Evolutionary conservation across 2,888 invertebrate species (phyloP).

Genomic region (Cerastoderma edule): DNA sequence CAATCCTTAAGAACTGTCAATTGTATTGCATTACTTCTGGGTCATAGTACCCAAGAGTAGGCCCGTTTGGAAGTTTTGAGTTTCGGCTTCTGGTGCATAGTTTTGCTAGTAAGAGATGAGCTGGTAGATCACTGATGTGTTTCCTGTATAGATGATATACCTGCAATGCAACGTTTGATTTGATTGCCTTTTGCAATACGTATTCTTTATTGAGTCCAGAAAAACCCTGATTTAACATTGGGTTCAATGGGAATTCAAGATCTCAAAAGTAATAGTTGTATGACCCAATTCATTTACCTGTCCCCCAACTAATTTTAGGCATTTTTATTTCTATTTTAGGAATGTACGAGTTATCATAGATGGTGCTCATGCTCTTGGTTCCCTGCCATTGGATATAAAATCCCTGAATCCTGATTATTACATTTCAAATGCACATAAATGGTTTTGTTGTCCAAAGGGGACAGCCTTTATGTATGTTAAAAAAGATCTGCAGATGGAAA

Average conservation of each 20-base stretch:
- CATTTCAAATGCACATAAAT: conserved; percentile 82
- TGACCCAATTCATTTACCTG: background rate
- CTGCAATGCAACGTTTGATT: too few relatives aligned
- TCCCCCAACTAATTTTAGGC: too few relatives aligned
- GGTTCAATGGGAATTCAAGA: background rate
- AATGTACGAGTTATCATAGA: conserved; percentile 79
- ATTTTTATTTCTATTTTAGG: conserved; percentile 38
- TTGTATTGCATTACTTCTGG: too few relatives aligned
- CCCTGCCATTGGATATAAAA: conserved; percentile 68
- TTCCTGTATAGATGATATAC: too few relatives aligned
- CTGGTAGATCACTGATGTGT: too few relatives aligned
- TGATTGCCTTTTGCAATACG: too few relatives aligned
- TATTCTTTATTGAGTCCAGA: too few relatives aligned
- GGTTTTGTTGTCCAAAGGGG: conserved; percentile 82
- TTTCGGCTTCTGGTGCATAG: too few relatives aligned
- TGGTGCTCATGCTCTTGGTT: conserved; percentile 82
- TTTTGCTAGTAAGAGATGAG: too few relatives aligned
- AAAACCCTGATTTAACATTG: background rate
- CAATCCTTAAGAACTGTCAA: too few relatives aligned
- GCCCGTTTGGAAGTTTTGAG: too few relatives aligned
- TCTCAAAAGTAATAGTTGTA: background rate
- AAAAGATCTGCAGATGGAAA: conserved; percentile 66
- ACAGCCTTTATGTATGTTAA: conserved; percentile 80
- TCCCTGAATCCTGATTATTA: conserved; percentile 80
- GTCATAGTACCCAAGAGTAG: too few relatives aligned